These are phyloP conservation scores for Gallinago paraguaiae DNA, from an alignment of 2,113 vertebrate genomes.

Conservation along the genomic window DNA sequence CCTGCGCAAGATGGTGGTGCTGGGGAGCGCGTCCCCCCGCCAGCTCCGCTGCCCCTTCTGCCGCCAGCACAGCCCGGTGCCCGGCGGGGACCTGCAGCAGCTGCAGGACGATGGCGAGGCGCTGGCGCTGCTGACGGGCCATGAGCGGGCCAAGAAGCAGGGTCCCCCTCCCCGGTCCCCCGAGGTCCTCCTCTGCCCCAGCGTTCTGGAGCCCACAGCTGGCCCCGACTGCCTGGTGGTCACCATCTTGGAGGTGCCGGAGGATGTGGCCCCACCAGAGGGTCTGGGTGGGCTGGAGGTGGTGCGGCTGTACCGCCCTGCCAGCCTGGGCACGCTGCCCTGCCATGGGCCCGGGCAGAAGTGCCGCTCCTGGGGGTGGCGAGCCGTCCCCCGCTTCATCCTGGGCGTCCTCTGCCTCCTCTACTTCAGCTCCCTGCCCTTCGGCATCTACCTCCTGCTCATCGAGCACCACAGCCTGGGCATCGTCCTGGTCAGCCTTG, in stretches of 20 bases:
- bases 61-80: slow-evolving; percentile 81
- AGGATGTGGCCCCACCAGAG: slow-evolving; percentile 73
- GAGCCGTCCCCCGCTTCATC: slow-evolving; percentile 79
- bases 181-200: slow-evolving; percentile 83
- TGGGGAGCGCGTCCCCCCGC: slow-evolving; percentile 67
- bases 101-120: slow-evolving; percentile 82
- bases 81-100: slow-evolving; percentile 77
- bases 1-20: slow-evolving; percentile 81
- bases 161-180: slow-evolving; percentile 12
- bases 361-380: slow-evolving; percentile 77
- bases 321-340: slow-evolving; percentile 77
- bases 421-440: slow-evolving; percentile 88
- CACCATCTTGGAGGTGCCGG: slow-evolving; percentile 88
- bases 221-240: slow-evolving; percentile 84
- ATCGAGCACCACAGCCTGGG: slow-evolving; percentile 83
- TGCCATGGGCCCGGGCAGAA: slow-evolving; percentile 76
- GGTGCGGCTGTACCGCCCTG: slow-evolving; percentile 78
- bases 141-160: slow-evolving; percentile 58
- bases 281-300: slow-evolving; percentile 81
- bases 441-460: slow-evolving; percentile 90
- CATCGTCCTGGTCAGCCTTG: slow-evolving; percentile 84
- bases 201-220: slow-evolving; percentile 65
- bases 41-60: slow-evolving; percentile 88
- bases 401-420: slow-evolving; percentile 85
- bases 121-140: slow-evolving; percentile 76